Evolutionary conservation across 2,113 vertebrate genomes (phyloP), one percentile per base, ranked within the genome.

Genomic region (Acinonyx jubatus): DNA sequence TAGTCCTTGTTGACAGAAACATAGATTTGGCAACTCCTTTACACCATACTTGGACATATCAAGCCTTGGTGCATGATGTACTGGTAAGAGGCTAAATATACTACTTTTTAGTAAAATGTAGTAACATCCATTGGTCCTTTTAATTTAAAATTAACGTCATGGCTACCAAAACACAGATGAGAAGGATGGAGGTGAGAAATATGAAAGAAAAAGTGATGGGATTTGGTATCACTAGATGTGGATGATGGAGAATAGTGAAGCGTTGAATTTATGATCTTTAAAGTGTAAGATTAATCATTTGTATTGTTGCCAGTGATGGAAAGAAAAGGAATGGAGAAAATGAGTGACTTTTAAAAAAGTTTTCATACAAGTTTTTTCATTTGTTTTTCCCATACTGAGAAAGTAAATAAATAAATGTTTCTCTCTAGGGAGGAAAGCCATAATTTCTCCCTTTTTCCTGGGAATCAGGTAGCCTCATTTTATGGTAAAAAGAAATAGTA

Each of bases 21-120:
- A 98, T 99, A 98, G 99, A 99, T 98, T 99, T 99, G 99, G 99
- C 99, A 98, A 99, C 99, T 97, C 99, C 99, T 98, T 99, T 99
- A 81, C 99, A 99, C 98, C 99, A 99, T 98, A 99, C 99, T 61
- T 99, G 99, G 99, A 99, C 99, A 95, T 99, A 99, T 98, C 99
- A 99, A 98, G 99, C 99, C 79, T 99, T 99, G 98, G 99, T 99
- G 98, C 99, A 99, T 95, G 99, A 99, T 95, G 99, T 99, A 92
- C 99, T 99, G 99, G 99, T 99, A 99, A 99, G 99, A 95, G 66
- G 71, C 91, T 97, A 95, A 97, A 82, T 92, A 71, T 50, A 87
- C 84, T 93, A 98, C 9, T 98, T 98, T 81, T 90, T 99, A 94
- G 52, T 48, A 66, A 97, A 93, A 88, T 96, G 10, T 52, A 97